Conservation (phyloP, 2,797 vertebrate genomes). For the Coregonus sp. region DNA sequence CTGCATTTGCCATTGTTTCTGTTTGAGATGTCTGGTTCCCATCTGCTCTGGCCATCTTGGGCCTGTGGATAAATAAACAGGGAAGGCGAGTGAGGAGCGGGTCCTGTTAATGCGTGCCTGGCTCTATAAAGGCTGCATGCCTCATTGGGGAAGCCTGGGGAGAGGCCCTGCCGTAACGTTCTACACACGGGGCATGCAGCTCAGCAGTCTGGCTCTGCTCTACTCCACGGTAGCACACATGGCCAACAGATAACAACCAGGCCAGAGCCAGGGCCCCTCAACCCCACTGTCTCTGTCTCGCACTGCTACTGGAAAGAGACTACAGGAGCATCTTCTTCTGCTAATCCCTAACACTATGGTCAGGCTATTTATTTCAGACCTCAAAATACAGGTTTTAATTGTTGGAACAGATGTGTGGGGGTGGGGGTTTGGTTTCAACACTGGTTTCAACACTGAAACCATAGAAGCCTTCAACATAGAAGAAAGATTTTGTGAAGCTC, state of each 20-base stretch:
- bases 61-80: conserved; percentile 80
- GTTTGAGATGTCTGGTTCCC: conserved; percentile 78
- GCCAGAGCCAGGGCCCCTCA: not conserved
- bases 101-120: conserved; percentile 68
- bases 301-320: not conserved
- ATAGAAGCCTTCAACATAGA: not conserved
- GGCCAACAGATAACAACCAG: conserved; percentile 25
- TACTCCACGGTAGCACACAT: conserved; percentile 18
- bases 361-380: not conserved
- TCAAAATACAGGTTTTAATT: not conserved
- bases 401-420: not conserved
- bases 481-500: not conserved
- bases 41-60: conserved; percentile 82
- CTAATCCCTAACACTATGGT: not conserved
- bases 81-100: conserved; percentile 62
- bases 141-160: conserved; percentile 55
- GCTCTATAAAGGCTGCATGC: conserved; percentile 73
- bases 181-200: not conserved
- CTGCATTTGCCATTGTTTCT: conserved; percentile 57
- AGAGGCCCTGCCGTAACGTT: conserved; percentile 25
- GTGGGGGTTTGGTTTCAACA: not conserved
- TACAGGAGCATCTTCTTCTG: not conserved
- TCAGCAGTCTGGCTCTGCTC: not conserved
- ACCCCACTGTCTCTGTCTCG: not conserved
- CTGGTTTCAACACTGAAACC: not conserved